A percentile compares a stretch with the other conserved stretches of the same genome.
These are phyloP conservation scores for Sipunculus nudus DNA, from an alignment of 2,888 invertebrate species.

Conservation along the genomic window DNA sequence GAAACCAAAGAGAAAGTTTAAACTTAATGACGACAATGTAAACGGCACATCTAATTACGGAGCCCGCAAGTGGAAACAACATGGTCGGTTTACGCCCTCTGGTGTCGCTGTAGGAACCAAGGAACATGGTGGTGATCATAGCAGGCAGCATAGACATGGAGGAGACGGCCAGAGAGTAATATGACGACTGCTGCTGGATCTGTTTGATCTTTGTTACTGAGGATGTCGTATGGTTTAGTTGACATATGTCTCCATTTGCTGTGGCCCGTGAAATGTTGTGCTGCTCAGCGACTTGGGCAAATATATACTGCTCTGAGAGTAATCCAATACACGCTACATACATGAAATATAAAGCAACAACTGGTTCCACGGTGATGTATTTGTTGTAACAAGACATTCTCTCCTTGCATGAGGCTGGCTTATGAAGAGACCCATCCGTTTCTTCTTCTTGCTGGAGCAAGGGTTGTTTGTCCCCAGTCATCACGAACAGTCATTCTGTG, in stretches of 20 bases:
- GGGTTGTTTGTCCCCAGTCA: too few relatives aligned
- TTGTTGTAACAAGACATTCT: too few relatives aligned
- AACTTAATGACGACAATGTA: not conserved
- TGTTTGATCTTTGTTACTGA: not conserved
- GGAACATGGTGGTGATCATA: not conserved
- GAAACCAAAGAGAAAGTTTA: not conserved
- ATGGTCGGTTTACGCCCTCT: conserved; percentile 5
- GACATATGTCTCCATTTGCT: not conserved
- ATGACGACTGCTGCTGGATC: not conserved
- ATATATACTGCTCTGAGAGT: conserved; percentile 6
- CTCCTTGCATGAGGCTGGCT: too few relatives aligned
- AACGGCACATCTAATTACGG: not conserved
- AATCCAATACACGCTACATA: not conserved
- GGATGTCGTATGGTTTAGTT: not conserved
- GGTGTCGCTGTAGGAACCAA: conserved; percentile 10
- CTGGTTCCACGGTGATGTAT: conserved; percentile 14
- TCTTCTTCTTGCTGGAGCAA: too few relatives aligned
- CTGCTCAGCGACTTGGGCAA: not conserved
- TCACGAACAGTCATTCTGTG: too few relatives aligned
- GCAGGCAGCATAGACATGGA: not conserved
- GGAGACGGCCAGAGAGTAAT: not conserved
- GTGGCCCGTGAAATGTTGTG: not conserved
- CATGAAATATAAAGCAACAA: conserved; percentile 5
- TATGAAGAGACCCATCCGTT: too few relatives aligned
- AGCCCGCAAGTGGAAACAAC: not conserved